A percentile compares a stretch with the other conserved stretches of the same genome.
phyloP scores from a whole-genome alignment of 2,113 vertebrate genomes.

The Lycaon pictus region DNA sequence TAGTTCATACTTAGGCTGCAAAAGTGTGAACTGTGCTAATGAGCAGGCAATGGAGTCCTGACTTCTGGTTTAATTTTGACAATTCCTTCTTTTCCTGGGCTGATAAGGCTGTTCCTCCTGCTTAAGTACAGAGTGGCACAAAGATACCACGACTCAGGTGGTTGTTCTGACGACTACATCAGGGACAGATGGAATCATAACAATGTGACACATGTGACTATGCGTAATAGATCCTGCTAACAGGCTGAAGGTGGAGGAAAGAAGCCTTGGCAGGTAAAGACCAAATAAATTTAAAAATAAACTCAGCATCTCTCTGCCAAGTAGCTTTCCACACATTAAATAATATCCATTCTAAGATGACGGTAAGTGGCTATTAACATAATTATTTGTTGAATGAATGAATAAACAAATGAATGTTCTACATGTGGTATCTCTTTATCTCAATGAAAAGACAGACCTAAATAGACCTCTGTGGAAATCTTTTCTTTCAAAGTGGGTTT shows the following conservation, averaged over 20 bases:
- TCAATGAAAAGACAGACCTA: not conserved
- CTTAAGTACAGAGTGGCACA: conserved; percentile 74
- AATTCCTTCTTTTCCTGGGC: conserved; percentile 65
- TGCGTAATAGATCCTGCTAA: conserved; percentile 37
- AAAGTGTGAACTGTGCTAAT: not conserved
- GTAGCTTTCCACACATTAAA: conserved; percentile 59
- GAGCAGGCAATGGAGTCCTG: not conserved
- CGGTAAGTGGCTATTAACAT: not conserved
- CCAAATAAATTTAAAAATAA: not conserved
- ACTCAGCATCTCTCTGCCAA: not conserved
- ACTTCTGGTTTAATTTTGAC: conserved; percentile 60
- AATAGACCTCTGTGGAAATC: not conserved
- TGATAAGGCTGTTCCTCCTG: conserved; percentile 81
- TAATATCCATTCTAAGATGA: not conserved
- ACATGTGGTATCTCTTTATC: not conserved
- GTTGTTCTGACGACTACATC: conserved; percentile 34
- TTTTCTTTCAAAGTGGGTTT: conserved; percentile 16
- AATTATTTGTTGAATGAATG: conserved; percentile 15
- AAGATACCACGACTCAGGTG: conserved; percentile 33
- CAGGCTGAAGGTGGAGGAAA: conserved; percentile 12
- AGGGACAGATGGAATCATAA: conserved; percentile 64
- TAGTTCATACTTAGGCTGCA: not conserved
- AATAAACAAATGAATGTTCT: not conserved
- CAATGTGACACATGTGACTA: conserved; percentile 51
- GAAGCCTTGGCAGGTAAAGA: not conserved